These are phyloP conservation scores for Lepus europaeus DNA, from an alignment of 2,113 vertebrate genomes.

Conservation along the genomic window DNA sequence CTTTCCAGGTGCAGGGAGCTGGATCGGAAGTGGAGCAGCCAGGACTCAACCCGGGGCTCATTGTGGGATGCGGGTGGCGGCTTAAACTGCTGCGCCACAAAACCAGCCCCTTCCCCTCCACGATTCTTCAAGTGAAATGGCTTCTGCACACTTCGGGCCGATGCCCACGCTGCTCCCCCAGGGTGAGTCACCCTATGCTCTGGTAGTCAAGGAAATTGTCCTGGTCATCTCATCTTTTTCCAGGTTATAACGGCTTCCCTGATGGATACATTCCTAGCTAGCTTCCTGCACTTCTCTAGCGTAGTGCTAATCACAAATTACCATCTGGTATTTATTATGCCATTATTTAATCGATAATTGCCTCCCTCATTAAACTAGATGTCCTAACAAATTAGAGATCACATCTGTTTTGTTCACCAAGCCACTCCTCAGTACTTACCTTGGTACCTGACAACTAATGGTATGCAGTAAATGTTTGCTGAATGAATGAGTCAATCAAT, in stretches of 20 bases:
- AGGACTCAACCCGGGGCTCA: no score
- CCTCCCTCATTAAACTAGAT: not conserved
- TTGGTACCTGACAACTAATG: not conserved
- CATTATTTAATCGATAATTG: not conserved
- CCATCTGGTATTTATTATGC: not conserved
- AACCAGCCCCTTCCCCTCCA: no score
- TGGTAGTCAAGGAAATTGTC: not conserved
- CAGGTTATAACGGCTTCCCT: not conserved
- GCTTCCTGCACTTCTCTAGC: not conserved
- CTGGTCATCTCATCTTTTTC: not conserved
- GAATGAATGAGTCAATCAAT: slow-evolving; percentile 44
- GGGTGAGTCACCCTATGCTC: not conserved
- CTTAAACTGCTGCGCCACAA: no score
- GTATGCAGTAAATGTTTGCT: not conserved
- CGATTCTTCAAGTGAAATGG: not conserved
- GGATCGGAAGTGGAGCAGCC: no score
- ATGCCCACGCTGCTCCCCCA: not conserved
- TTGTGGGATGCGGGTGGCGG: no score
- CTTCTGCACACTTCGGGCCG: not conserved
- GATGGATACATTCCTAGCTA: not conserved
- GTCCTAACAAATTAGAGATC: not conserved
- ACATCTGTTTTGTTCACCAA: slow-evolving; percentile 24
- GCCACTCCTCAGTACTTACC: not conserved
- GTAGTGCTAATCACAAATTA: not conserved
- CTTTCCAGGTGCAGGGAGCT: no score